A percentile compares a stretch with the other conserved stretches of the same genome.
These are phyloP conservation scores for Volucella inanis DNA, from an alignment of 2,888 invertebrate genomes.

Conservation along the genomic window DNA sequence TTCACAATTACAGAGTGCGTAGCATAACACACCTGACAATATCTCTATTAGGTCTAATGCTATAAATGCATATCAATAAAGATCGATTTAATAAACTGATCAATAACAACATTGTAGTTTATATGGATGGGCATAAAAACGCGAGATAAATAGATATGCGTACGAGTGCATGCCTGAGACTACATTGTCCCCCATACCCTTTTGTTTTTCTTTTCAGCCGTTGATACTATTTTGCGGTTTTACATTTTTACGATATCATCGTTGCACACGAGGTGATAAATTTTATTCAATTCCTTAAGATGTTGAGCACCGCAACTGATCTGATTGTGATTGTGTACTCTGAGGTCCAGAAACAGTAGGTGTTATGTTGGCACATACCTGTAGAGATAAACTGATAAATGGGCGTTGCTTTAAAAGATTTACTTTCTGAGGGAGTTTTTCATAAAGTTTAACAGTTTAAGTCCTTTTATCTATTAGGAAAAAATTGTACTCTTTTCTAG, in stretches of 20 bases:
- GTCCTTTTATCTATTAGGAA: no score
- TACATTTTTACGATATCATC: slow-evolving; percentile 31
- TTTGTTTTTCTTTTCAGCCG: slow-evolving; percentile 16
- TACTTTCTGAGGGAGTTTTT: not conserved
- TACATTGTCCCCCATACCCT: slow-evolving; percentile 18
- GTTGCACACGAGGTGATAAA: slow-evolving; percentile 52
- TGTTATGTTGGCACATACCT: slow-evolving; percentile 59
- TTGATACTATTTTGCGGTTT: slow-evolving; percentile 43
- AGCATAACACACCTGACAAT: slow-evolving; percentile 60
- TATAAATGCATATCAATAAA: slow-evolving; percentile 59
- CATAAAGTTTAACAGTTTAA: no score
- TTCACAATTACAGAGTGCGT: slow-evolving; percentile 15
- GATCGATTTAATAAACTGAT: slow-evolving; percentile 38
- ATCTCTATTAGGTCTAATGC: slow-evolving; percentile 67
- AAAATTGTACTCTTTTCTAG: no score
- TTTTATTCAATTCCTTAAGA: slow-evolving; percentile 60
- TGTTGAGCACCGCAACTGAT: slow-evolving; percentile 45
- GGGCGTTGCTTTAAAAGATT: slow-evolving; percentile 53
- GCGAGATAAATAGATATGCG: not conserved
- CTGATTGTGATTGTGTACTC: slow-evolving; percentile 21
- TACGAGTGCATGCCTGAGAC: slow-evolving; percentile 4
- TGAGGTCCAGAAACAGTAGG: slow-evolving; percentile 72
- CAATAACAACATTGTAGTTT: slow-evolving; percentile 64
- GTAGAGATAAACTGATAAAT: slow-evolving; percentile 70
- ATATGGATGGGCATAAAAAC: slow-evolving; percentile 54